Conservation (phyloP, 2,888 invertebrate genomes). For the Chelonus formosanus region DNA sequence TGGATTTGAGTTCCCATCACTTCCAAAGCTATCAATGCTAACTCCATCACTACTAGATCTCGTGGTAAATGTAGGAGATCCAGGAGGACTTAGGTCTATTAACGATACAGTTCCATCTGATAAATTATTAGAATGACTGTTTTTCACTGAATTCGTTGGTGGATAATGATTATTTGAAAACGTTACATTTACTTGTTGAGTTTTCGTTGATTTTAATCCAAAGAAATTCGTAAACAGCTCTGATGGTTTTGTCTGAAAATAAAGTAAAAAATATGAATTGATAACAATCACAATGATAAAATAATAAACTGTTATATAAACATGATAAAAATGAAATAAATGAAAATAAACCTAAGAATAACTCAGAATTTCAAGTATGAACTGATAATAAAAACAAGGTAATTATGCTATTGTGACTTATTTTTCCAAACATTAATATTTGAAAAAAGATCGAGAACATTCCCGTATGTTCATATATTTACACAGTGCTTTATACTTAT, state of each 20-base stretch:
- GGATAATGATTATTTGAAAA: slow-evolving; percentile 37
- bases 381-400: too few species aligned
- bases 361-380: too few species aligned
- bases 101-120: slow-evolving; percentile 65
- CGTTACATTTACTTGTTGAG: slow-evolving; percentile 27
- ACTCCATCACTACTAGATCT: slow-evolving; percentile 79
- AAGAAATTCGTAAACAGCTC: slow-evolving; percentile 59
- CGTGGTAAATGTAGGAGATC: slow-evolving; percentile 79
- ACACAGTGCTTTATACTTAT: too few species aligned
- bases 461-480: too few species aligned
- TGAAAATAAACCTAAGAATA: neutral
- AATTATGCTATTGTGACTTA: too few species aligned
- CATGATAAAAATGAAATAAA: neutral
- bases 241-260: slow-evolving; percentile 54
- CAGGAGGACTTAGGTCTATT: slow-evolving; percentile 79
- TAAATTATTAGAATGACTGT: slow-evolving; percentile 40
- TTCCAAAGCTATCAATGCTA: slow-evolving; percentile 80
- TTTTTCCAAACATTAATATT: too few species aligned
- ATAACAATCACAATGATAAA: too few species aligned
- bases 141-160: slow-evolving; percentile 33
- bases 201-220: slow-evolving; percentile 43
- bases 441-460: too few species aligned
- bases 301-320: too few species aligned
- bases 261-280: slow-evolving; percentile 1
- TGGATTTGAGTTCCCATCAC: slow-evolving; percentile 74